Conservation (phyloP, 2,797 vertebrate species). For the Amazona finschi region DNA sequence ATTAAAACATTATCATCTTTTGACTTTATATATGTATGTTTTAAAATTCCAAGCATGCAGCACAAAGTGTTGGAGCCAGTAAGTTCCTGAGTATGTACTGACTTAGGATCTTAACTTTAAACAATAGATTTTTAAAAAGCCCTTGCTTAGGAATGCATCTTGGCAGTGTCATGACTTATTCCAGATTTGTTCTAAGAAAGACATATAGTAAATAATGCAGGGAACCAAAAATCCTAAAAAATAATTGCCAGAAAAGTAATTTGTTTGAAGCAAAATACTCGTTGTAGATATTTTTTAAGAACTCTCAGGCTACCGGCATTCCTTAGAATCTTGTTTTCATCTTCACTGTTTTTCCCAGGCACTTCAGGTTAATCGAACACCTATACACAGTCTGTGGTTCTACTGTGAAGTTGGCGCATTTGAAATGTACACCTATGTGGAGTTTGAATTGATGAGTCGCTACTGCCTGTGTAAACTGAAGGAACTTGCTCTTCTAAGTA, state of each 20-base stretch:
- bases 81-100: neutral
- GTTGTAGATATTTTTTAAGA: neutral
- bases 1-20: neutral
- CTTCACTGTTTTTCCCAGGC: neutral
- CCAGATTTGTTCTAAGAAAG: neutral
- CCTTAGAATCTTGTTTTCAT: neutral
- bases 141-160: neutral
- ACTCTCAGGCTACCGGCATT: neutral
- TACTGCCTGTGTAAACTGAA: neutral
- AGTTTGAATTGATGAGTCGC: neutral
- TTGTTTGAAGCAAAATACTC: neutral
- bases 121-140: neutral
- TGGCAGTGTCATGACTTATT: neutral
- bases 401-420: neutral
- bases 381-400: fast-evolving
- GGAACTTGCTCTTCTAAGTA: neutral
- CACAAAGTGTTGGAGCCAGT: neutral
- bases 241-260: neutral
- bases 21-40: neutral
- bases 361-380: neutral
- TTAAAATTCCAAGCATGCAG: neutral
- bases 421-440: neutral
- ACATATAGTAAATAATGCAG: neutral
- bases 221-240: neutral
- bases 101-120: neutral